Conservation (phyloP, 2,797 vertebrate species). For the Apogon hyalosoma region DNA sequence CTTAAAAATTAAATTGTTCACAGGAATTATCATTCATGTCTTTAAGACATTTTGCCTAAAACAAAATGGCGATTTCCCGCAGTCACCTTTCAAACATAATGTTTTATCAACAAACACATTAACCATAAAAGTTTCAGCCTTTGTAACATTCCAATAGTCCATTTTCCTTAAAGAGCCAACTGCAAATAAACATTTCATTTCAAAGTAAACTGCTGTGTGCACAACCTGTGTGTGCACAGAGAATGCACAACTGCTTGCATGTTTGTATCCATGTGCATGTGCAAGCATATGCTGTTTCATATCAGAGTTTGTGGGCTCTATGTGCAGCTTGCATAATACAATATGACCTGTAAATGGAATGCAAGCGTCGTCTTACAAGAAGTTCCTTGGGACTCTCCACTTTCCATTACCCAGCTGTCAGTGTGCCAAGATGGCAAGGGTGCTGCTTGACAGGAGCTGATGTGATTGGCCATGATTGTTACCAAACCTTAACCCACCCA, state of each 20-base stretch:
- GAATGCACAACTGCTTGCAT: slow-evolving; percentile 18
- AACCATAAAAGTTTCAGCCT: slow-evolving; percentile 15
- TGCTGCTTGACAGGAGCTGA: slow-evolving; percentile 23
- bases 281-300: slow-evolving; percentile 1
- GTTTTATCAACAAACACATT: slow-evolving; percentile 30
- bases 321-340: slow-evolving; percentile 6
- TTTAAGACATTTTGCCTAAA: slow-evolving; percentile 51
- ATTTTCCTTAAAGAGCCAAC: slow-evolving; percentile 3
- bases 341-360: background rate
- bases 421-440: slow-evolving; percentile 8
- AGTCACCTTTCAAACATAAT: slow-evolving; percentile 33
- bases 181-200: slow-evolving; percentile 13
- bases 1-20: slow-evolving; percentile 62
- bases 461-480: slow-evolving; percentile 17
- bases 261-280: slow-evolving; percentile 9
- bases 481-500: slow-evolving; percentile 27
- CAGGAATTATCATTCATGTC: slow-evolving; percentile 61
- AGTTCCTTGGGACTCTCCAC: slow-evolving; percentile 14
- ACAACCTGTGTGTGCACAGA: slow-evolving; percentile 17
- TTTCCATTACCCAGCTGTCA: slow-evolving; percentile 38
- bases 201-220: background rate
- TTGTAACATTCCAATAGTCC: slow-evolving; percentile 46
- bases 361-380: slow-evolving; percentile 4
- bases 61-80: slow-evolving; percentile 25
- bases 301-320: background rate